Conservation (phyloP, 2,888 invertebrate genomes). For the Pristionchus japonicus region DNA sequence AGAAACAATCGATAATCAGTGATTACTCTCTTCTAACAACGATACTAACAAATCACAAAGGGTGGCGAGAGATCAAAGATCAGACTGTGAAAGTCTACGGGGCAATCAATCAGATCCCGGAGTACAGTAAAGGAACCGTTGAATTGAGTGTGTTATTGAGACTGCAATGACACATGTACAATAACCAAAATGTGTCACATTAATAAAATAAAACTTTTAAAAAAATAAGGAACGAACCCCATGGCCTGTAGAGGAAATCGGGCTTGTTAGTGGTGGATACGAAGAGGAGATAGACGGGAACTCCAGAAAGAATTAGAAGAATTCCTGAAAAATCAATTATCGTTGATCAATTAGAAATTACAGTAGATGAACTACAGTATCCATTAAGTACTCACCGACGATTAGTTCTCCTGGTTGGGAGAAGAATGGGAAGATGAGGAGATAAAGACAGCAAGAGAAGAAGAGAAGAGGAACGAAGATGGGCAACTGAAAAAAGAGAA, state of each 20-base stretch:
- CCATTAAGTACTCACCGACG: conserved; percentile 79
- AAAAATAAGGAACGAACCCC: conserved; percentile 75
- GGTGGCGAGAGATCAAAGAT: not conserved
- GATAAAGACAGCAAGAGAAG: conserved; percentile 87
- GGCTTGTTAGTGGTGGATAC: conserved; percentile 85
- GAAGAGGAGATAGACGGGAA: conserved; percentile 89
- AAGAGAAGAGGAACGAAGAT: conserved; percentile 87
- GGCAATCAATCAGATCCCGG: conserved; percentile 54
- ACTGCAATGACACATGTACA: conserved; percentile 59
- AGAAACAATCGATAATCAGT: conserved; percentile 31
- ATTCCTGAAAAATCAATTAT: conserved; percentile 83
- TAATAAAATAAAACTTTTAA: not conserved
- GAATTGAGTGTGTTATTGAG: conserved; percentile 66
- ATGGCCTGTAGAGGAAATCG: conserved; percentile 81
- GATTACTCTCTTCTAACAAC: conserved; percentile 36
- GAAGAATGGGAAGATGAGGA: conserved; percentile 88
- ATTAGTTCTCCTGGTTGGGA: conserved; percentile 77
- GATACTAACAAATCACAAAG: conserved; percentile 15
- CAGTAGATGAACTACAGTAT: too few relatives aligned
- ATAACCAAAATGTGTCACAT: too few relatives aligned
- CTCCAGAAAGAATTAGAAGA: conserved; percentile 81
- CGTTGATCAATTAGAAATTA: not conserved
- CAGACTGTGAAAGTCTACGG: not conserved
- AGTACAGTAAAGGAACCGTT: conserved; percentile 72
- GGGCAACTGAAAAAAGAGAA: conserved; percentile 23